phyloP scores from a whole-genome alignment of 2,797 vertebrate species.

The Anguilla megastoma region DNA sequence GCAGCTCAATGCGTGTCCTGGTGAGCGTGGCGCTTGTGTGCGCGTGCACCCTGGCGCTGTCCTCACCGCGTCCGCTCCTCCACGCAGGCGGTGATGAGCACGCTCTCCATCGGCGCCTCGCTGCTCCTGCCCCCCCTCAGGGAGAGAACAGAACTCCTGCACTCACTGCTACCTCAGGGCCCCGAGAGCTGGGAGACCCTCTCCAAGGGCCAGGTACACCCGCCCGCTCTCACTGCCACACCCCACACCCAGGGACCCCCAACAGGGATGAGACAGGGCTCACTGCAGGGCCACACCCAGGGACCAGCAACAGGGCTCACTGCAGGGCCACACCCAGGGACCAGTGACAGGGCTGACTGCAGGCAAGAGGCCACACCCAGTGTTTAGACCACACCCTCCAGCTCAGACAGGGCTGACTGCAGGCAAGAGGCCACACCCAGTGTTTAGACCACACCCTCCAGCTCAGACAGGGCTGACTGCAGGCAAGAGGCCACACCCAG shows the following conservation, averaged over 20 bases:
- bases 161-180: conserved; percentile 80
- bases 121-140: conserved; percentile 79
- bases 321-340: too few relatives aligned
- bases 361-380: too few relatives aligned
- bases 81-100: conserved; percentile 76
- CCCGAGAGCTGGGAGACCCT: conserved; percentile 80
- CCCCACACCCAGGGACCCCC: background rate
- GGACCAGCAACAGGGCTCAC: too few relatives aligned
- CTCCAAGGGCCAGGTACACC: conserved; percentile 78
- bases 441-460: too few relatives aligned
- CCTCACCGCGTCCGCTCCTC: conserved; percentile 28
- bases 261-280: too few relatives aligned
- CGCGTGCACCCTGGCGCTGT: background rate
- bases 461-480: background rate
- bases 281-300: too few relatives aligned
- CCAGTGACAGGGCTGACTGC: too few relatives aligned
- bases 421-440: too few relatives aligned
- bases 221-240: background rate
- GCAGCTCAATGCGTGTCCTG: background rate
- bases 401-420: too few relatives aligned
- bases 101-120: conserved; percentile 77
- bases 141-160: conserved; percentile 79
- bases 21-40: background rate
- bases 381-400: too few relatives aligned
- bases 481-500: too few relatives aligned